phyloP scores from a whole-genome alignment of 1,140 invertebrate species.

The Diorhabda elongata region DNA sequence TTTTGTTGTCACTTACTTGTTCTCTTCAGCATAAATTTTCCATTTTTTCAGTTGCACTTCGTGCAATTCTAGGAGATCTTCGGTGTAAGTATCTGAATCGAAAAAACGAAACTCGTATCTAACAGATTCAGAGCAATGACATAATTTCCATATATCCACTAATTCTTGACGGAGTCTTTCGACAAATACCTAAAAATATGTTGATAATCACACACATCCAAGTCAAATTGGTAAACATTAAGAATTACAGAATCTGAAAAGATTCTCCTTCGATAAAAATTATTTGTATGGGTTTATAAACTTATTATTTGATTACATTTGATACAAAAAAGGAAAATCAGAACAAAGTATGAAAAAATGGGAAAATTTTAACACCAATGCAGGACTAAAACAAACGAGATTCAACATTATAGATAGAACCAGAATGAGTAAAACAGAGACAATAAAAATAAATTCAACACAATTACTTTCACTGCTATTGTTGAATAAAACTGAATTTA shows the following conservation, averaged over 20 bases:
- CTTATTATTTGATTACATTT: too few relatives aligned
- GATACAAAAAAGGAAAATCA: too few relatives aligned
- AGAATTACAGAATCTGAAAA: neutral
- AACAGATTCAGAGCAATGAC: slow-evolving; percentile 60
- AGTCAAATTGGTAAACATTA: neutral
- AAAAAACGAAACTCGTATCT: slow-evolving; percentile 60
- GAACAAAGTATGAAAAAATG: too few relatives aligned
- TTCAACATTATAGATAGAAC: too few relatives aligned
- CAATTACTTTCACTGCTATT: too few relatives aligned
- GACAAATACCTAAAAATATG: slow-evolving; percentile 56
- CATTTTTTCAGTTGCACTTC: slow-evolving; percentile 69
- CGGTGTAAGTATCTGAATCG: slow-evolving; percentile 61
- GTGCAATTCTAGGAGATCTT: slow-evolving; percentile 68
- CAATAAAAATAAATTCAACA: too few relatives aligned
- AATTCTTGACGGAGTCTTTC: slow-evolving; percentile 65
- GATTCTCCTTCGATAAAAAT: neutral
- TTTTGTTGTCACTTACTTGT: slow-evolving; percentile 52
- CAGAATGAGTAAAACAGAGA: too few relatives aligned
- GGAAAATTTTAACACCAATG: too few relatives aligned
- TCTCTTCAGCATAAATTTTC: slow-evolving; percentile 61
- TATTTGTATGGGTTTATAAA: neutral
- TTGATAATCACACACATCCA: neutral
- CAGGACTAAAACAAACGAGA: too few relatives aligned
- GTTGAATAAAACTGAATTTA: too few relatives aligned
- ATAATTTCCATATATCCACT: slow-evolving; percentile 65